Evolutionary conservation across 2,797 vertebrate species (phyloP).

Genomic region (Astyanax mexicanus): DNA sequence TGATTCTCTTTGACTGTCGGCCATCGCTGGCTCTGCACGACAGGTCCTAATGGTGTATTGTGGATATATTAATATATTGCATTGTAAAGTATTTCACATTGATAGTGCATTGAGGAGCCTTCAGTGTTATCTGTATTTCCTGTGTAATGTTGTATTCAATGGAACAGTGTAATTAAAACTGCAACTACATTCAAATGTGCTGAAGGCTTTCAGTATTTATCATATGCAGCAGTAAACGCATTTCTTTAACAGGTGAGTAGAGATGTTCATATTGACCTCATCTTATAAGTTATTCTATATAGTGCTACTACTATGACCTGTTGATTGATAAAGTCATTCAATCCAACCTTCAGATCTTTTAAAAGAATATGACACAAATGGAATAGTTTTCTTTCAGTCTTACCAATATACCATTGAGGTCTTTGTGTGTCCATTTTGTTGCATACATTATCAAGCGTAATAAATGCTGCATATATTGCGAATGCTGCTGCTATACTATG

Average conservation of each 20-base stretch:
- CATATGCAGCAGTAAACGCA: neutral
- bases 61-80: constrained; percentile 69
- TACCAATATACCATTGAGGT: neutral
- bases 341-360: constrained; percentile 7
- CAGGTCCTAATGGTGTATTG: constrained; percentile 56
- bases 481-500: neutral
- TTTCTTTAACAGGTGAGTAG: neutral
- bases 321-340: constrained; percentile 3
- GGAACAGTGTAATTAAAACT: constrained; percentile 46
- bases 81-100: constrained; percentile 64
- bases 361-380: neutral
- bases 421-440: constrained; percentile 1
- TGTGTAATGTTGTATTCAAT: constrained; percentile 33
- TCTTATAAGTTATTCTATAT: neutral
- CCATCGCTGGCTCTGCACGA: constrained; percentile 35
- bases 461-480: neutral
- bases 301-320: neutral
- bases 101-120: constrained; percentile 53
- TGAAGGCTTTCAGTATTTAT: neutral
- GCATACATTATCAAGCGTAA: neutral
- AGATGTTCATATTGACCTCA: neutral
- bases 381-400: neutral
- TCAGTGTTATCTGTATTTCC: constrained; percentile 59
- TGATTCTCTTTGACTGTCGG: constrained; percentile 36
- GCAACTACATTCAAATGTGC: constrained; percentile 1